Evolutionary conservation across 2,113 vertebrate genomes (phyloP), one percentile per base, ranked within the genome.

Genomic region (Camelus bactrianus): DNA sequence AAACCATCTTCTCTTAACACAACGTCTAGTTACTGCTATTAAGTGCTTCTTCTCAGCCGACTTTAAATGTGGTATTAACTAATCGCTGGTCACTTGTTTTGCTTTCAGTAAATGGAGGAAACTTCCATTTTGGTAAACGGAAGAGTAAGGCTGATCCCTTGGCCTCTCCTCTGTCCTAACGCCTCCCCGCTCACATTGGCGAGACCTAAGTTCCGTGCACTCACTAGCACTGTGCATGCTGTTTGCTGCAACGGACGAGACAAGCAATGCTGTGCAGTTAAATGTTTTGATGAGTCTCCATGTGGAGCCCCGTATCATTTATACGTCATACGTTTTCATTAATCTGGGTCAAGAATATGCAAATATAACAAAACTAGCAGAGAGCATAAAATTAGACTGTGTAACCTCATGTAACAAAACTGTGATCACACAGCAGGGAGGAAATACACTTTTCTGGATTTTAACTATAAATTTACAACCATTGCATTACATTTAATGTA

Each of bases 401-500:
- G 6, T 35, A 52, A 38, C n/a, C 8, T 2, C 14, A n/a, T 28
- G 4, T 80, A 58, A 54, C 56, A 84, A 54, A 65, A 58, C 19
- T 42, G 16, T 12, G 85, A 56, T 89, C 46, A 16, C 3, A 8
- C 75, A n/a, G 32, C 48, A 26, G 67, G 42, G 54, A 62, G 42
- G 24, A 28, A 60, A 48, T 82, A 30, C 0, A 62, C 38, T 93
- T 87, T 90, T 64, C 67, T 22, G 30, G 52, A 54, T 73, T 79
- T 82, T 20, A n/a, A 82, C 10, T 42, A 14, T 73, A 52, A 94
- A 70, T 65, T 56, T 69, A 48, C 8, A 89, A 73, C 46, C 79
- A 85, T 50, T 82, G 19, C 70, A 17, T 81, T 70, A 54, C 35
- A 79, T 58, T 70, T 88, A 85, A 60, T 73, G 19, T 62, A 70